Conservation (phyloP, 2,113 vertebrate genomes). For the Corythornis vintsioides region DNA sequence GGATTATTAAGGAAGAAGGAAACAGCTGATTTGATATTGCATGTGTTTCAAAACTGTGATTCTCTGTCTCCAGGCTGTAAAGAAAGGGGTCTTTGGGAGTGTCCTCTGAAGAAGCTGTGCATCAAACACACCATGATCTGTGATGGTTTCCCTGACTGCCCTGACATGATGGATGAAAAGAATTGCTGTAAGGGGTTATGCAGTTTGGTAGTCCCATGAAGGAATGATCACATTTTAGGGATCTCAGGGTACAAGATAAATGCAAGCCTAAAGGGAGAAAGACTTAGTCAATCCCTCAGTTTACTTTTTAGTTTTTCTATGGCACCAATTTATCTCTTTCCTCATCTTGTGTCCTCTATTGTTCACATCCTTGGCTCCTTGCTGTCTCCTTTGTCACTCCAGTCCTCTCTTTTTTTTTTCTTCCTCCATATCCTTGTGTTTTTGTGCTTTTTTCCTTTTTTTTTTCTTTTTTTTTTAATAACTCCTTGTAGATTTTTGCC, state of each 20-base stretch:
- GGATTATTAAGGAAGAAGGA: not conserved
- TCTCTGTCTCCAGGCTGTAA: constrained; percentile 81
- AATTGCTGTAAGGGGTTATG: constrained; percentile 88
- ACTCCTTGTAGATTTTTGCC: not conserved
- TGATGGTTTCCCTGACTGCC: constrained; percentile 95
- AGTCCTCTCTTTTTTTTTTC: fast-evolving
- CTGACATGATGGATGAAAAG: constrained; percentile 87
- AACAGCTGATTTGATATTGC: not conserved
- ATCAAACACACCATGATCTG: constrained; percentile 89
- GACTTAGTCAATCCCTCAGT: not conserved
- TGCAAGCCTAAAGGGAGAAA: not conserved
- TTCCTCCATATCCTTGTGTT: not conserved
- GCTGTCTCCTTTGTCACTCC: not conserved
- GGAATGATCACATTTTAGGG: not conserved
- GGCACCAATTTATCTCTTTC: not conserved
- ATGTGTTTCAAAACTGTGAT: constrained; percentile 12
- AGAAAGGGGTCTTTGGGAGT: constrained; percentile 94
- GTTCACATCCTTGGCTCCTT: not conserved
- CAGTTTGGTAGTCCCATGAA: not conserved
- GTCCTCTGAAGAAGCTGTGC: constrained; percentile 85
- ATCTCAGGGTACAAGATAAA: not conserved
- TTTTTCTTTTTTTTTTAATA: no score
- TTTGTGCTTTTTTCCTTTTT: not conserved
- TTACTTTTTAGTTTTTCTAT: not conserved
- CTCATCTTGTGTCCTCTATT: not conserved